A percentile compares a stretch with the other conserved stretches of the same genome.
Evolutionary conservation across 2,797 vertebrate species (phyloP).

Genomic region (Coreius guichenoti): DNA sequence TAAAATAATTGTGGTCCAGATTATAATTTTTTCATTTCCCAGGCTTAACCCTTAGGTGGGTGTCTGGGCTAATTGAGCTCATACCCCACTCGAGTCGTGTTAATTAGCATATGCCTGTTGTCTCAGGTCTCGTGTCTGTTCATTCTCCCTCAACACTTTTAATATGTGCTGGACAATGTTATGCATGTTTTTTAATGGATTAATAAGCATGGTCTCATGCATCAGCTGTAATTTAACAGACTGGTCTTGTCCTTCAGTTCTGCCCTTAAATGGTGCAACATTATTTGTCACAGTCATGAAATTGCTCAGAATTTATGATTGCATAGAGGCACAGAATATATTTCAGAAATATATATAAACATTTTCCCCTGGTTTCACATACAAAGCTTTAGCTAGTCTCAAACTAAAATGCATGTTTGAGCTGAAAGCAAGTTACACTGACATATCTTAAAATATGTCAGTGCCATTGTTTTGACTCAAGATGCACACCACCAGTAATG

Average conservation of each 20-base stretch:
- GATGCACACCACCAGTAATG: background rate
- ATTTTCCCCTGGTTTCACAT: background rate
- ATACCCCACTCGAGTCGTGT: background rate
- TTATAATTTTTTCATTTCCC: slow-evolving; percentile 33
- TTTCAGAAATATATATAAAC: background rate
- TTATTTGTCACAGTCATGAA: background rate
- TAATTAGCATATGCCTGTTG: slow-evolving; percentile 34
- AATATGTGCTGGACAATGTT: background rate
- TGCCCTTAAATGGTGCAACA: background rate
- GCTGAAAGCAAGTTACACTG: too few species aligned
- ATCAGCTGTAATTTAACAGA: slow-evolving; percentile 7
- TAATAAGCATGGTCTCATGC: slow-evolving; percentile 13
- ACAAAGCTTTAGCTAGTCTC: too few species aligned
- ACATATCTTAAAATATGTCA: too few species aligned
- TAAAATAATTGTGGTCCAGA: background rate
- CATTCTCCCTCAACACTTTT: background rate
- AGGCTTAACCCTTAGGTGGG: slow-evolving; percentile 28
- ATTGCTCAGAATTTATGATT: background rate
- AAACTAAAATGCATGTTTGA: too few species aligned
- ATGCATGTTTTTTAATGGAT: slow-evolving; percentile 35
- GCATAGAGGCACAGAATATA: background rate
- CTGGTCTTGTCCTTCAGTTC: slow-evolving; percentile 23
- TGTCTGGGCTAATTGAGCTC: slow-evolving; percentile 50
- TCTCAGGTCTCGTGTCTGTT: slow-evolving; percentile 25
- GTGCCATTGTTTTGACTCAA: background rate